A percentile compares a stretch with the other conserved stretches of the same genome.
Conservation (phyloP, 37 sponge, comb jelly and placozoan genomes). For the Chondrosia reniformis region DNA sequence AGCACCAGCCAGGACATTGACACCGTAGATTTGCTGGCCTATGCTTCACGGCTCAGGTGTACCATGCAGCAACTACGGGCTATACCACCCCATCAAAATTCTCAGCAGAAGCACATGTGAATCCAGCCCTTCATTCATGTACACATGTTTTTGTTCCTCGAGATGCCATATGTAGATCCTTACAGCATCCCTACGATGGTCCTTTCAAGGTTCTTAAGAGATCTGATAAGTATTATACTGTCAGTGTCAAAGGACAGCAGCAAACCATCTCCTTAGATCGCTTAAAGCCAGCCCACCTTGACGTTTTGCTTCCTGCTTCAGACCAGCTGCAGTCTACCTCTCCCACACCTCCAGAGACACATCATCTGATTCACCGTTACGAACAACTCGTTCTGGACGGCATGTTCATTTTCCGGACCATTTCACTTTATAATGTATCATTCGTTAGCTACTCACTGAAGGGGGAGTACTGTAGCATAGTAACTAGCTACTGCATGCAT, state of each 20-base stretch:
- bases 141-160: constrained; percentile 36
- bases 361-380: background rate
- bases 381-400: constrained; percentile 1
- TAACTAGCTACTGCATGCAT: too few relatives aligned
- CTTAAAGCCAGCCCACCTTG: constrained; percentile 21
- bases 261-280: constrained; percentile 16
- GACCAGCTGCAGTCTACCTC: background rate
- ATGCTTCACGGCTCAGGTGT: constrained; percentile 13
- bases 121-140: background rate
- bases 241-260: constrained; percentile 5
- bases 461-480: constrained; percentile 10
- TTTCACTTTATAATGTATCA: background rate
- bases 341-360: background rate
- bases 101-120: background rate
- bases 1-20: background rate
- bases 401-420: constrained; percentile 4
- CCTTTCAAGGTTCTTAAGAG: constrained; percentile 33
- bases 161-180: constrained; percentile 23
- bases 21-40: constrained; percentile 5
- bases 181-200: constrained; percentile 48
- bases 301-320: background rate
- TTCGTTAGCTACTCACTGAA: background rate
- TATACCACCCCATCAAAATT: background rate
- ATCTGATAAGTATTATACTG: constrained; percentile 14
- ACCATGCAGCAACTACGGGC: constrained; percentile 1